phyloP scores from a whole-genome alignment of 2,113 vertebrate species.

The Corythoichthys intestinalis region DNA sequence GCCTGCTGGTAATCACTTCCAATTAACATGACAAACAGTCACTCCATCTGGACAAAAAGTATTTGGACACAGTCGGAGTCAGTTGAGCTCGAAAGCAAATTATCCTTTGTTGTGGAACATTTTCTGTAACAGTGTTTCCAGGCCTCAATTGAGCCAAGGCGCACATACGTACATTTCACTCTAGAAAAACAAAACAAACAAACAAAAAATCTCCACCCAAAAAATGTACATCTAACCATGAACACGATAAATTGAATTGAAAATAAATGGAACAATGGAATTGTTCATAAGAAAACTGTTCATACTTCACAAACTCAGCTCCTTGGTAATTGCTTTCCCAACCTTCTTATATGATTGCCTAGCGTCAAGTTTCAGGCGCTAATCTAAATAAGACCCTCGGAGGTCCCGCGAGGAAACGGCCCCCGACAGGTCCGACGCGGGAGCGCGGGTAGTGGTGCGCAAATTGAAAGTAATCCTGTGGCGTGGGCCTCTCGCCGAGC shows the following conservation, averaged over 20 bases:
- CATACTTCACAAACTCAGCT: background rate
- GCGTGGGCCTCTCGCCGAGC: constrained; percentile 22
- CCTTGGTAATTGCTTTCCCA: constrained; percentile 36
- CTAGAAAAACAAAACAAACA: background rate
- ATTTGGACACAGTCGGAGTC: too few relatives aligned
- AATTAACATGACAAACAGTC: too few relatives aligned
- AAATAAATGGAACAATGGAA: background rate
- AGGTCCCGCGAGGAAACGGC: constrained; percentile 48
- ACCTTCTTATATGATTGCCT: constrained; percentile 48
- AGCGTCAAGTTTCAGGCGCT: constrained; percentile 49
- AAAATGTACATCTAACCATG: background rate
- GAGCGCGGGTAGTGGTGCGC: constrained; percentile 31
- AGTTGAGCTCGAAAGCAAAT: too few relatives aligned
- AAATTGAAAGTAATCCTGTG: constrained; percentile 64
- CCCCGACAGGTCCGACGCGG: constrained; percentile 36
- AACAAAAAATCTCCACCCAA: background rate
- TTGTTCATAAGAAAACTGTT: constrained; percentile 1
- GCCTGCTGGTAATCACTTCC: too few relatives aligned
- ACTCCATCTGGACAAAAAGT: too few relatives aligned
- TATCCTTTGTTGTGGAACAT: too few relatives aligned
- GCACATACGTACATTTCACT: background rate
- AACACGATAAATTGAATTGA: background rate
- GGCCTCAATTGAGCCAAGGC: background rate
- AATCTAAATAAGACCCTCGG: constrained; percentile 47
- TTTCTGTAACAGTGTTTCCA: too few relatives aligned